These are phyloP conservation scores for Zaprionus lachaisei DNA, from an alignment of 1,140 invertebrate genomes.

Conservation along the genomic window DNA sequence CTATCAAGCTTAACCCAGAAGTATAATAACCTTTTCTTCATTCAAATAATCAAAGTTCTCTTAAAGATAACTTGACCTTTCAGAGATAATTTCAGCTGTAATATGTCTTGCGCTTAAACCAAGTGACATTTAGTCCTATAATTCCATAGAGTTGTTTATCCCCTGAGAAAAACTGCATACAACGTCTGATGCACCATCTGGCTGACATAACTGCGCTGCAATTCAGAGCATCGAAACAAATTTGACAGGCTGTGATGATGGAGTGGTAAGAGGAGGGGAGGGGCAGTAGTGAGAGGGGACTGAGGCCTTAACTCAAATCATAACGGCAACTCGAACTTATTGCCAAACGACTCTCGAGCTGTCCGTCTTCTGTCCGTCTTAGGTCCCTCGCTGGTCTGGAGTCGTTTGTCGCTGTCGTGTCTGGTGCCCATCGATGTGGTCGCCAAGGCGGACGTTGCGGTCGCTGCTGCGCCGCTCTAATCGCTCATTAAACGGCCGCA, in stretches of 20 bases:
- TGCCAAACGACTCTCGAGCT: slow-evolving; percentile 38
- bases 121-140: slow-evolving; percentile 2
- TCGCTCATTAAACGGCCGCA: slow-evolving; percentile 78
- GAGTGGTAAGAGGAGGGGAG: neutral
- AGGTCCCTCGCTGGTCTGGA: neutral
- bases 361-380: neutral
- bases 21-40: no score
- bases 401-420: slow-evolving; percentile 40
- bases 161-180: neutral
- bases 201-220: slow-evolving; percentile 3
- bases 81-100: neutral
- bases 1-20: no score
- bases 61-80: neutral
- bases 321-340: slow-evolving; percentile 54
- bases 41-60: neutral
- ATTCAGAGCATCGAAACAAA: slow-evolving; percentile 25
- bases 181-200: neutral
- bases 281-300: slow-evolving; percentile 9
- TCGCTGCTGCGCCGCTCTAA: slow-evolving; percentile 56
- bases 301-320: slow-evolving; percentile 39
- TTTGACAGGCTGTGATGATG: slow-evolving; percentile 29
- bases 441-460: slow-evolving; percentile 29
- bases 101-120: neutral
- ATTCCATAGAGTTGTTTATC: neutral
- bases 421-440: slow-evolving; percentile 44